Percentiles rank a stretch among this genome's conserved stretches.
These are phyloP conservation scores for Crambe crambe DNA, from an alignment of 37 sponge, comb jelly and placozoan species.

Conservation along the genomic window DNA sequence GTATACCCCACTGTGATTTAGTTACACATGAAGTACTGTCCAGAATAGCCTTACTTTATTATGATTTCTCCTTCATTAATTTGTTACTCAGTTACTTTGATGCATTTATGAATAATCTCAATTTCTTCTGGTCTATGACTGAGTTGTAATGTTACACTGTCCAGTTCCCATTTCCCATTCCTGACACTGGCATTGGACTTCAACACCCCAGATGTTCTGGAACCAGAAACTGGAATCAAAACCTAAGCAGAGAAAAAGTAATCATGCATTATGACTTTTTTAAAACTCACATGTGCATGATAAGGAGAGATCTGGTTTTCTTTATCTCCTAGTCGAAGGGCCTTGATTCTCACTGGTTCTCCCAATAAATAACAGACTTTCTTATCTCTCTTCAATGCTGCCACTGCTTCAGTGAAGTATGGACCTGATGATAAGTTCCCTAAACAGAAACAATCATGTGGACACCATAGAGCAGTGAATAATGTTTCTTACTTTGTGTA, in stretches of 20 bases:
- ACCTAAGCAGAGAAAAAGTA: constrained; percentile 30
- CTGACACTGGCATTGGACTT: constrained; percentile 38
- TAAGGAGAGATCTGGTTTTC: constrained; percentile 40
- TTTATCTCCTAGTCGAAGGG: constrained; percentile 28
- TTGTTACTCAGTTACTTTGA: too few relatives aligned
- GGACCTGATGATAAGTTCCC: constrained; percentile 44
- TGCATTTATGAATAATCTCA: too few relatives aligned
- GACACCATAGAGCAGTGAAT: not conserved
- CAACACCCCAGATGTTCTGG: constrained; percentile 44
- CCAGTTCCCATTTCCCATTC: constrained; percentile 65
- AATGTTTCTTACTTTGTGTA: constrained; percentile 43
- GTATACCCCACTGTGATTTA: too few relatives aligned
- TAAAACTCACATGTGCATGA: constrained; percentile 55
- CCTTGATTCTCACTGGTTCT: constrained; percentile 53
- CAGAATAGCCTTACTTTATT: too few relatives aligned
- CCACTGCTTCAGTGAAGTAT: constrained; percentile 63
- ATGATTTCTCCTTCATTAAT: not conserved
- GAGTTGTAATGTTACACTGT: constrained; percentile 42
- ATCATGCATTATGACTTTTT: too few relatives aligned
- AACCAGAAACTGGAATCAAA: constrained; percentile 73
- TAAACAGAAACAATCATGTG: not conserved
- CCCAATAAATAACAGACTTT: constrained; percentile 38
- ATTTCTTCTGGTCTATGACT: constrained; percentile 30
- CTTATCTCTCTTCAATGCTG: constrained; percentile 33
- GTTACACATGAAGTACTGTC: too few relatives aligned